Evolutionary conservation across 2,888 invertebrate genomes (phyloP).

Genomic region (Homarus gammarus): DNA sequence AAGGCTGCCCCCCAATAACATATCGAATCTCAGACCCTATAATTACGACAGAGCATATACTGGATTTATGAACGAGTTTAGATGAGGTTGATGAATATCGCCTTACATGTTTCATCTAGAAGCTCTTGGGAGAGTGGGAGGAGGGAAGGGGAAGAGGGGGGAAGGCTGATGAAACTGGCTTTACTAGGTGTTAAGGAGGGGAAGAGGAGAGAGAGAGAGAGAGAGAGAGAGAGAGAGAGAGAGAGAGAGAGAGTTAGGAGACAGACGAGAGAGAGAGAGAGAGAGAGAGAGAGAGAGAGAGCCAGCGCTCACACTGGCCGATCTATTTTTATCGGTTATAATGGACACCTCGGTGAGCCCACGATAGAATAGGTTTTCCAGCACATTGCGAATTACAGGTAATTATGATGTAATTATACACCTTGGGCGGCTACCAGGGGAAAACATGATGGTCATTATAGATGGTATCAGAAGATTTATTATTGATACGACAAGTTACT

Average conservation of each 20-base stretch:
- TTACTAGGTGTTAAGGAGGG: background rate
- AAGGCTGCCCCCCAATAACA: conserved; percentile 71
- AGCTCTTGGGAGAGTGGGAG: conserved; percentile 20
- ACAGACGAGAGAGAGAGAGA: background rate
- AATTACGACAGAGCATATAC: conserved; percentile 71
- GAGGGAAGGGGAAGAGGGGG: background rate
- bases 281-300: conserved; percentile 23
- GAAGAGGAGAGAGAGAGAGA: background rate
- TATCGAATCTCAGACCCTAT: conserved; percentile 68
- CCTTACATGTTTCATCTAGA: conserved; percentile 55
- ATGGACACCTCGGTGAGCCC: conserved; percentile 25
- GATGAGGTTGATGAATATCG: conserved; percentile 72
- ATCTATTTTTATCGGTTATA: conserved; percentile 41
- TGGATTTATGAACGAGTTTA: conserved; percentile 70
- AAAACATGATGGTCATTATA: conserved; percentile 12
- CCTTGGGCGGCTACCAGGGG: conserved; percentile 8
- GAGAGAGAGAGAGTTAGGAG: background rate
- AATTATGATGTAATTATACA: conserved; percentile 45
- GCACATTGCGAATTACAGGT: conserved; percentile 21
- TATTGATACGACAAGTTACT: conserved; percentile 12
- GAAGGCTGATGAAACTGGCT: background rate
- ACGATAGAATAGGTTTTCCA: conserved; percentile 28
- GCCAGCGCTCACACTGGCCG: background rate
- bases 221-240: background rate
- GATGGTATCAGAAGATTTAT: conserved; percentile 17